Conservation (phyloP, 1,140 invertebrate species). For the Teleogryllus occipitalis region DNA sequence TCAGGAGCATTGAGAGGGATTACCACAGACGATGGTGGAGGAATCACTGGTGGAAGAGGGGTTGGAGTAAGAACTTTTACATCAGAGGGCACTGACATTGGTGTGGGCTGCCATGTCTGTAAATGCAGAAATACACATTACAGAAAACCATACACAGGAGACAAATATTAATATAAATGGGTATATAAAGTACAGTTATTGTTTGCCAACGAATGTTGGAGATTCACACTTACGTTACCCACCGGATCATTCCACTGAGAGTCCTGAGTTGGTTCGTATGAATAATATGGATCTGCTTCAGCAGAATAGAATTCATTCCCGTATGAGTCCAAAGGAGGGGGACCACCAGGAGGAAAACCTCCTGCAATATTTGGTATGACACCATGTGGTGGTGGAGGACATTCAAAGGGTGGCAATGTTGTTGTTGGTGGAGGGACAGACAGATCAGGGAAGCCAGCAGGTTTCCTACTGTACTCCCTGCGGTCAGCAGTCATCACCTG, state of each 20-base stretch:
- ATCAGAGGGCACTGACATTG: constrained; percentile 48
- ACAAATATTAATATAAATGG: background rate
- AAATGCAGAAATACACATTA: background rate
- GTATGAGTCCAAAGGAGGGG: constrained; percentile 18
- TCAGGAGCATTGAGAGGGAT: constrained; percentile 33
- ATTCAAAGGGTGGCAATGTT: constrained; percentile 44
- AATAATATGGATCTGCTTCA: constrained; percentile 52
- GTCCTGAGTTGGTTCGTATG: constrained; percentile 64
- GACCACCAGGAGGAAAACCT: constrained; percentile 35
- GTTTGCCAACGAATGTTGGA: no score
- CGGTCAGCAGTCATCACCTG: constrained; percentile 79
- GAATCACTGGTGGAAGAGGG: constrained; percentile 34
- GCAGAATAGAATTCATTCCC: constrained; percentile 27
- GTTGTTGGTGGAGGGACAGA: constrained; percentile 53
- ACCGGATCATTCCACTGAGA: constrained; percentile 54
- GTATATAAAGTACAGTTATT: background rate
- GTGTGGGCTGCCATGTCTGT: constrained; percentile 29
- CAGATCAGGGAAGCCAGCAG: constrained; percentile 49
- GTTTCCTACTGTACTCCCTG: constrained; percentile 67
- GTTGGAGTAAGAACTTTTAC: constrained; percentile 52
- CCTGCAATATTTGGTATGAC: constrained; percentile 36
- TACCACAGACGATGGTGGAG: constrained; percentile 30
- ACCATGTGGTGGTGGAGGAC: constrained; percentile 42
- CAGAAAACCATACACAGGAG: constrained; percentile 13
- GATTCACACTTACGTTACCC: constrained; percentile 24